Conservation (phyloP, 2,888 invertebrate species). For the Lochmaea capreae region DNA sequence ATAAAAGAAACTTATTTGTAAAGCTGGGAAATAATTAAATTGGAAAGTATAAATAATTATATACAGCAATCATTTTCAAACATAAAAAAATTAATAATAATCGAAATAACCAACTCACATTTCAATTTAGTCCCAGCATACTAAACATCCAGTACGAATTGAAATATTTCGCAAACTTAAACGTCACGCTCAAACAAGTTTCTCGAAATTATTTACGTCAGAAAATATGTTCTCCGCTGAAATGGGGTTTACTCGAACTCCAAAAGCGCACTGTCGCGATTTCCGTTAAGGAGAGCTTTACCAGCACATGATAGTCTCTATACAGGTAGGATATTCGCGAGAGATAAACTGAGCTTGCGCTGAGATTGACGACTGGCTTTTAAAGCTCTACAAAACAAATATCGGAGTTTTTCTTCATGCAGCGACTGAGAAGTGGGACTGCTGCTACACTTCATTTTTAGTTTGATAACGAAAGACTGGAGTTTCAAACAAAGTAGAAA, state of each 20-base stretch:
- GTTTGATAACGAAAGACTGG: neutral
- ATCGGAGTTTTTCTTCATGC: slow-evolving; percentile 1
- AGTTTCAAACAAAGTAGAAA: neutral
- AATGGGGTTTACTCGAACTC: slow-evolving; percentile 4
- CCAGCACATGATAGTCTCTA: slow-evolving; percentile 4
- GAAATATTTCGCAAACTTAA: slow-evolving; percentile 1
- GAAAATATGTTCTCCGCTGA: neutral
- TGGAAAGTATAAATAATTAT: no score
- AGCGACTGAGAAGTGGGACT: slow-evolving; percentile 3
- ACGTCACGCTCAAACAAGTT: neutral
- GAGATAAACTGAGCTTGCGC: slow-evolving; percentile 13
- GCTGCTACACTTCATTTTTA: slow-evolving; percentile 8
- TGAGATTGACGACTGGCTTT: slow-evolving; percentile 3
- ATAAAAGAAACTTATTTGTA: no score
- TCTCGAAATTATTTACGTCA: neutral
- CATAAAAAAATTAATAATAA: neutral
- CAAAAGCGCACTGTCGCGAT: slow-evolving; percentile 13
- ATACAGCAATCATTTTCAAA: neutral
- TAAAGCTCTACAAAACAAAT: slow-evolving; percentile 16
- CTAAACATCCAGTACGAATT: neutral
- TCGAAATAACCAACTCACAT: slow-evolving; percentile 5
- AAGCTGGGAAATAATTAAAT: no score
- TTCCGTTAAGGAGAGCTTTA: slow-evolving; percentile 7
- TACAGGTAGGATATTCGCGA: slow-evolving; percentile 12
- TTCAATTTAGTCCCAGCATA: neutral